These are phyloP conservation scores for Temnothorax longispinosus DNA, from an alignment of 1,140 invertebrate species.

Conservation along the genomic window DNA sequence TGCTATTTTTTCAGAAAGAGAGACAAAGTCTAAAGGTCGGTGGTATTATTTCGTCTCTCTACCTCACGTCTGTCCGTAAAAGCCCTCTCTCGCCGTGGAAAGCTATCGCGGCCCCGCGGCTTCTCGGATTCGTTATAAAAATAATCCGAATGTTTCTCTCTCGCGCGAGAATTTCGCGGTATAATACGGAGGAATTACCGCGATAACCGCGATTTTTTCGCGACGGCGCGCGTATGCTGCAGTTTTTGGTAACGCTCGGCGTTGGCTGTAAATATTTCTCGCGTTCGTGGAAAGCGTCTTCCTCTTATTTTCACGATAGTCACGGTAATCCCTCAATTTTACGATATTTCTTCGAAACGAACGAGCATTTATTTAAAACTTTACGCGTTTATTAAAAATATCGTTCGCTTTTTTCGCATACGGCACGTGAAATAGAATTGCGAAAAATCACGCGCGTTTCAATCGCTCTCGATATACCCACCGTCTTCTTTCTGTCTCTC, in stretches of 20 bases:
- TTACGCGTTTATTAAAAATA: slow-evolving; percentile 38
- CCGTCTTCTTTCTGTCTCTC: not conserved
- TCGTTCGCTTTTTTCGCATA: not conserved
- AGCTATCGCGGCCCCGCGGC: not conserved
- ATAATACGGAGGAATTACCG: not conserved
- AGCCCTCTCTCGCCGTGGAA: not conserved
- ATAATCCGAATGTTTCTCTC: slow-evolving; percentile 13
- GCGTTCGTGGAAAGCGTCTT: not conserved
- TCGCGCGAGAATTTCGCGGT: not conserved
- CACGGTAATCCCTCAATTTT: not conserved
- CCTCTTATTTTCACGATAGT: not conserved
- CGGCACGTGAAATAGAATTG: not conserved
- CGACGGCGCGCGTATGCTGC: not conserved
- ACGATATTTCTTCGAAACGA: not conserved
- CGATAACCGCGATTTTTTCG: slow-evolving; percentile 13
- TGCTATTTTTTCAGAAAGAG: not conserved
- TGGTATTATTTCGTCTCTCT: not conserved
- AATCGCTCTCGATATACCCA: not conserved
- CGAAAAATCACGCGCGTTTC: slow-evolving; percentile 27
- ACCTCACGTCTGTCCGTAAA: not conserved
- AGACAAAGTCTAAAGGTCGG: slow-evolving; percentile 13
- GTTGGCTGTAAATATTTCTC: not conserved
- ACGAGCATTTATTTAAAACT: slow-evolving; percentile 5
- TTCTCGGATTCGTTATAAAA: slow-evolving; percentile 53
- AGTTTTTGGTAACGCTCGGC: not conserved